Evolutionary conservation across 2,113 vertebrate genomes (phyloP).

Genomic region (Struthio camelus): DNA sequence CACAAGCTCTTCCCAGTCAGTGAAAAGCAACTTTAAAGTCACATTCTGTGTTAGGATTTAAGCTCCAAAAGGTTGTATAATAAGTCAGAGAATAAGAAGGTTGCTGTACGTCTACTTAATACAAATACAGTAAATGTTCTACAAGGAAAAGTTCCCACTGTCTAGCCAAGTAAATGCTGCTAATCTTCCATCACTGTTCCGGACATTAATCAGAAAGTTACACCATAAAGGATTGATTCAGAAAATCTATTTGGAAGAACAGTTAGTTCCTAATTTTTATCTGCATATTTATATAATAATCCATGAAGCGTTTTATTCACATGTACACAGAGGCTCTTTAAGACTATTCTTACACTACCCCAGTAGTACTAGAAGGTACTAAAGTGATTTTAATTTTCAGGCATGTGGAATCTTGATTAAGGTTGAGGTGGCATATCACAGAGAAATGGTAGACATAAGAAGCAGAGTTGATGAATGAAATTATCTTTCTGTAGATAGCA

Average conservation of each 20-base stretch:
- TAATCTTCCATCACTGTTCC: not conserved
- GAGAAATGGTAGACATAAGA: not conserved
- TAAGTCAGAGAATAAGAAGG: not conserved
- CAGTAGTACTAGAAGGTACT: not conserved
- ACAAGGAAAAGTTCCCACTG: not conserved
- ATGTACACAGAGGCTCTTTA: not conserved
- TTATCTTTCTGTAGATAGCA: not conserved
- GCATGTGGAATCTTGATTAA: not conserved
- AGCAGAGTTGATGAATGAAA: not conserved
- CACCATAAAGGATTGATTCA: not conserved
- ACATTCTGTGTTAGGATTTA: not conserved
- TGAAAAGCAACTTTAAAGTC: not conserved
- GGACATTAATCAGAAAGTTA: not conserved
- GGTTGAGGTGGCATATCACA: not conserved
- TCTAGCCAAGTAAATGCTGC: not conserved
- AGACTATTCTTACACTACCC: not conserved
- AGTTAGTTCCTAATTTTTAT: not conserved
- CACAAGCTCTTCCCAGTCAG: not conserved
- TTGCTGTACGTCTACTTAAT: not conserved
- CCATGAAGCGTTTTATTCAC: not conserved
- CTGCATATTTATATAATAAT: not conserved
- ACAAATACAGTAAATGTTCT: not conserved
- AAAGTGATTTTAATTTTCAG: not conserved
- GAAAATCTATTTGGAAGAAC: not conserved
- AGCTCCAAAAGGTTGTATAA: not conserved